phyloP scores from a whole-genome alignment of 2,888 invertebrate genomes.

The Homarus gammarus region DNA sequence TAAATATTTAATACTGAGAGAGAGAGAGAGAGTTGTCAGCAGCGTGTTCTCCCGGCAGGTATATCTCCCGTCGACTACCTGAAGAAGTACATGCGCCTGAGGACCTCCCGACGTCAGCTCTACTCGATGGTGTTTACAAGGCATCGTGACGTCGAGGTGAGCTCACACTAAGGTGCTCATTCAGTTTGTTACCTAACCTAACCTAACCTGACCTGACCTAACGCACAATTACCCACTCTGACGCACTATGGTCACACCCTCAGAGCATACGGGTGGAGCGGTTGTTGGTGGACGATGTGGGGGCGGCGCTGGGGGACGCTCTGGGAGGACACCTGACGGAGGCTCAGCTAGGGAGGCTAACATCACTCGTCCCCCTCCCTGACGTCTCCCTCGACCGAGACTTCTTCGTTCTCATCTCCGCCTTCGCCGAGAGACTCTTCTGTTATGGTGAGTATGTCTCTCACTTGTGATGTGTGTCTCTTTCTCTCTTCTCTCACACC shows the following conservation, averaged over 20 bases:
- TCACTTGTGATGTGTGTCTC: background rate
- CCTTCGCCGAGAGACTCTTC: conserved; percentile 71
- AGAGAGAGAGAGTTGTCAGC: background rate
- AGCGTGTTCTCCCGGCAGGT: background rate
- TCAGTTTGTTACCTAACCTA: too few species aligned
- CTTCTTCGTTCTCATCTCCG: conserved; percentile 54
- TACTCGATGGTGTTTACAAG: conserved; percentile 47
- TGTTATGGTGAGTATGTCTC: conserved; percentile 62
- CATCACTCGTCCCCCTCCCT: conserved; percentile 49
- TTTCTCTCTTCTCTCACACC: background rate
- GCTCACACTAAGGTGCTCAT: background rate
- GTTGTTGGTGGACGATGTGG: conserved; percentile 33
- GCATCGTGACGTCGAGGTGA: conserved; percentile 55
- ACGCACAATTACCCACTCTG: background rate
- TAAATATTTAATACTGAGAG: too few species aligned
- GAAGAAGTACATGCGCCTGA: conserved; percentile 52
- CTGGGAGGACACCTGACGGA: conserved; percentile 60
- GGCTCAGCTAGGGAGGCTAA: conserved; percentile 32
- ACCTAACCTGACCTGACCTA: too few species aligned
- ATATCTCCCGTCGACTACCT: conserved; percentile 50
- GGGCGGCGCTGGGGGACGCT: conserved; percentile 59
- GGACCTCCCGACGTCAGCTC: conserved; percentile 48
- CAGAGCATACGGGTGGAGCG: conserved; percentile 63
- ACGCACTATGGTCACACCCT: background rate
- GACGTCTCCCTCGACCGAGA: conserved; percentile 29